Evolutionary conservation across 2,888 invertebrate genomes (phyloP), one percentile per base, ranked within the genome.

Genomic region (Chymomyza fuscimana): DNA sequence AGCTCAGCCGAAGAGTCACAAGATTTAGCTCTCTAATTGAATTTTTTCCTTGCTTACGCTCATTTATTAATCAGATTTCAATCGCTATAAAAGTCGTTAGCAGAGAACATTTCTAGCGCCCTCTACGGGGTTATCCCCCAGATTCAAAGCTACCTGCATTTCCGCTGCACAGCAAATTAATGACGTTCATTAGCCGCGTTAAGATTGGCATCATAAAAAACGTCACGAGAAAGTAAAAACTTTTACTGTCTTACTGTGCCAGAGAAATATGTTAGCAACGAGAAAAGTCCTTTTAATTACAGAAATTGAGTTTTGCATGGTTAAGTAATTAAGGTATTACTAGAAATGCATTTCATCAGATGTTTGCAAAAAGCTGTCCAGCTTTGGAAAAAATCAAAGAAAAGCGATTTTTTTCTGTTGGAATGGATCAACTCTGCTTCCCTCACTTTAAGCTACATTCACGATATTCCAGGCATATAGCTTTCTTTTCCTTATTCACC

Each of bases 21-120:
- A 46, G 40, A 46, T 46, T 10, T 4, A 46, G 40, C 40, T 46
- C 10, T 76, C 84, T 87, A 87, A 87, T 86, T 87, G 86, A 88
- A 88, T 87, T 88, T 82, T 83, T 25, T 15, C 22, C 36, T 10
- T 25, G 58, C 58, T 25, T 72, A 73, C 74, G 77, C 83, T 82
- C 87, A 88, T 88, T 87, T 88, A 87, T 88, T 87, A 88, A 88
- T 83, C 87, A 76, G 87, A 88, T 88, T 87, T 87, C 87, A 82
- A 88, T 88, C 88, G 86, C 78, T 29, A 32, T 29, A 58, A 59
- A 66, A 59, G 51, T 29, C 25, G 60, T 51, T 63, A 63, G 63
- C 50, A 15, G 51, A 59, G 59, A 12, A 19, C 19, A 63, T 51
- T 12, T 25, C 12, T n/a, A 32, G 7, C 22, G 52, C 25, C 62